Conservation (phyloP, 2,113 vertebrate genomes). For the Eudyptes chrysolophus region DNA sequence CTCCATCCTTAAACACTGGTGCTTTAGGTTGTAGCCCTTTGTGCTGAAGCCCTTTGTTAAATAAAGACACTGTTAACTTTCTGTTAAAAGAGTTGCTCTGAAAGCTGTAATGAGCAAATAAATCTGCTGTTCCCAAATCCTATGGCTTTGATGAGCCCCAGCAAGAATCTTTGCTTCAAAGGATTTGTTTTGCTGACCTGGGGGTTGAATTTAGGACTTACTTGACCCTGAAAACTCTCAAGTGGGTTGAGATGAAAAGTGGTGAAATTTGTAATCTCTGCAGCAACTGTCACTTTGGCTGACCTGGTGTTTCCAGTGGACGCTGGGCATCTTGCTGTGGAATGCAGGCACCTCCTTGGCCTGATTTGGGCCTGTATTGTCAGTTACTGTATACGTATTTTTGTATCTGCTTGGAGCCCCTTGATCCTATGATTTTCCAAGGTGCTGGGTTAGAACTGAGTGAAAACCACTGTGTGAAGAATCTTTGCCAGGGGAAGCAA, state of each 20-base stretch:
- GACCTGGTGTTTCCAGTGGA: not conserved
- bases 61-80: not conserved
- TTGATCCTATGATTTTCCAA: not conserved
- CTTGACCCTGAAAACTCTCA: not conserved
- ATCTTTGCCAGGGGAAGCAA: not conserved
- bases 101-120: not conserved
- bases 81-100: not conserved
- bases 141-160: not conserved
- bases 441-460: not conserved
- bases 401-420: not conserved
- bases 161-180: not conserved
- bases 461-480: not conserved
- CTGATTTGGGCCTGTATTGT: not conserved
- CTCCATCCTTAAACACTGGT: not conserved
- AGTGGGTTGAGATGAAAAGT: not conserved
- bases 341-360: not conserved
- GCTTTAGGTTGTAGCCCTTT: not conserved
- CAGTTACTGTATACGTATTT: fast-evolving
- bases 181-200: not conserved
- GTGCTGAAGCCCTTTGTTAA: not conserved
- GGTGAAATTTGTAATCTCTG: not conserved
- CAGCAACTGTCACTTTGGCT: not conserved
- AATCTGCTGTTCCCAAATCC: not conserved
- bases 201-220: not conserved
- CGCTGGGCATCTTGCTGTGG: not conserved